Base-by-base conservation (phyloP, 2,113 vertebrate species). In the Saguinus midas region DNA sequence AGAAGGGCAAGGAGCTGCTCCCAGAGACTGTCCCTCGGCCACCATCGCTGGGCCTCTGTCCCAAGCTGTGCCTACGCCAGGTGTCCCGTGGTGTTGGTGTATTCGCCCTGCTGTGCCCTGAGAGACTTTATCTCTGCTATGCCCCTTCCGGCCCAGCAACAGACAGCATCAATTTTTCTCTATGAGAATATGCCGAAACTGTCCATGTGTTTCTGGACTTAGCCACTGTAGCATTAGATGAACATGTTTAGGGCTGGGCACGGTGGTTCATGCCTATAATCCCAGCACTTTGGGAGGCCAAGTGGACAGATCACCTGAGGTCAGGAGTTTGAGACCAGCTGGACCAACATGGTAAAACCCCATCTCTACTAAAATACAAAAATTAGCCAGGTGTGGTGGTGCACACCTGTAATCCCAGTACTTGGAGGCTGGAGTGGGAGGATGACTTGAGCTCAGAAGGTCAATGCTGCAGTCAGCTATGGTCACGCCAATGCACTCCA, bases 1-100 rank as follows among this genome's bases (percentile, higher is more conserved):
- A 9, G 84, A 35, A n/a, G 37, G 73, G 45, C 16, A 2, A 68
- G 37, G 58, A 48, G n/a, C 0, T 14, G 25, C 16, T 32, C 2
- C 0, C 0, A 3, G 4, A 0, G 16, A 6, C 0, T 2, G 13
- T 25, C 3, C 32, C 68, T 13, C 43, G 4, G 1, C 20, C 43
- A 5, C 83, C 89, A 13, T 8, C 13, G 2, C 68, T 13, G 0
- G 4, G 29, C 4, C 13, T 40, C 6, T 6, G 27, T 2, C 25
- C 7, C 1, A 12, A 20, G 52, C 68, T 8, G 2, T 9, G n/a
- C 43, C 2, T 0, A 1, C 20, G 0, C 50, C 0, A 45, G 32
- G 4, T 1, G 27, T 4, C 14, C 76, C 1, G 6, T 17, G 13
- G 5, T 0, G 0, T 3, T 0, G 0, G 29, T 8, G 6, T 25